Base-by-base conservation (phyloP, 1,140 invertebrate genomes). In the Drosophila trapezifrons region DNA sequence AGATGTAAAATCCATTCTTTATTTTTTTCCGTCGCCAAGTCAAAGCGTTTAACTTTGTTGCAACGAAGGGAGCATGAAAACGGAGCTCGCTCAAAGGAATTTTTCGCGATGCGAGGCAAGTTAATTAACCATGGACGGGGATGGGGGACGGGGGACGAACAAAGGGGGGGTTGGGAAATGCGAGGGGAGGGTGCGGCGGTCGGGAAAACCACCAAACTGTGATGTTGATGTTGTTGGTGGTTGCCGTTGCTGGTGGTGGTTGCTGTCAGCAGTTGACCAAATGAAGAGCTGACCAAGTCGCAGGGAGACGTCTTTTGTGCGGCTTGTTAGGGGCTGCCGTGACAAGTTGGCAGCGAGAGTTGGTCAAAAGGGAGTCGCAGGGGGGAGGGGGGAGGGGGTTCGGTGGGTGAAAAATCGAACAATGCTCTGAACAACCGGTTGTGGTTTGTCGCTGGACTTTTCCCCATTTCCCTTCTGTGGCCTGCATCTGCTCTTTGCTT, bases 221-320 rank as follows among this genome's bases (percentile, higher is more conserved):
- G n/a, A n/a, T n/a, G 71, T 35, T 73, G n/a, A 27, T 67, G 65
- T 40, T 72, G 56, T 40, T 55, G 52, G 37, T 42, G 60, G 57
- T 29, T 42, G 35, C 6, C 43, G 40, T 25, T 49, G 42, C 25
- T 62, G 47, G 25, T 62, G 54, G 55, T 54, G 71, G 67, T 56
- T 40, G 54, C 70, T 87, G 79, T 83, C 83, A 77, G 64, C 76
- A 79, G 79, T 65, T 87, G 84, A 73, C 83, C 83, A 87, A 86
- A 73, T 78, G 83, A 79, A 83, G 79, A 83, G 79, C 79, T 82
- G 83, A 76, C 82, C 83, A 78, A 58, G 64, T 72, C 73, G 72
- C 54, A 42, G 59, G 72, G 63, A 22, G 51, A 86, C 64, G 82
- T 54, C 69, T 70, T 82, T 83, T 83, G 66, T 73, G 78, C 45